Evolutionary conservation across 2,113 vertebrate genomes (phyloP).

Genomic region (Heterochromis multidens): DNA sequence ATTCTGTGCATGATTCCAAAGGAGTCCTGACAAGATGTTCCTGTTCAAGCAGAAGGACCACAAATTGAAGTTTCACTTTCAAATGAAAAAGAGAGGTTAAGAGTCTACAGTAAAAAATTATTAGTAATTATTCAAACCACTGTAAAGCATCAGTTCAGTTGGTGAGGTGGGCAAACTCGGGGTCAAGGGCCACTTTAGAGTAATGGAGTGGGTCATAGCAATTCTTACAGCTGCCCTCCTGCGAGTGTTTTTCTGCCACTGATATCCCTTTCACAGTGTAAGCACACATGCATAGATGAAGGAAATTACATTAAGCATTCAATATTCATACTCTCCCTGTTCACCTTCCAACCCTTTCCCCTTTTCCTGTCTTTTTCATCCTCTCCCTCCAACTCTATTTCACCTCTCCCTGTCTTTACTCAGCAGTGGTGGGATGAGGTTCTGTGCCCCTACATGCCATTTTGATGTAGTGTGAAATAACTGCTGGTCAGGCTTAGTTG

Average conservation of each 20-base stretch:
- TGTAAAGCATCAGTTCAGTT: neutral
- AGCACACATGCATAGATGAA: constrained; percentile 16
- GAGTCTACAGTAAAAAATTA: neutral
- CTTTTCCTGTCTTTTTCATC: neutral
- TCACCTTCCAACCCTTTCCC: constrained; percentile 30
- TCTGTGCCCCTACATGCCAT: constrained; percentile 40
- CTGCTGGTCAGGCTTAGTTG: constrained; percentile 24
- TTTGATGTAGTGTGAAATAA: constrained; percentile 69
- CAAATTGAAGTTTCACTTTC: neutral
- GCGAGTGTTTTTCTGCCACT: neutral
- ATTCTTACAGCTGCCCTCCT: neutral
- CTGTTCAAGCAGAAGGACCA: neutral
- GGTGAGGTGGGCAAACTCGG: neutral
- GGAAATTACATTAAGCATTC: constrained; percentile 59
- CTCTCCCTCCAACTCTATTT: neutral
- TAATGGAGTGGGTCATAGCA: neutral
- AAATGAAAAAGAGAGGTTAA: neutral
- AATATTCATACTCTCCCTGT: constrained; percentile 43
- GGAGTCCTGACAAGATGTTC: accelerated
- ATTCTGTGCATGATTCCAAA: neutral
- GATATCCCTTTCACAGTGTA: neutral
- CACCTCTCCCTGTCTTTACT: neutral
- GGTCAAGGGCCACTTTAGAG: neutral
- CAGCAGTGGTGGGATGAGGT: neutral
- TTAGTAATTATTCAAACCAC: constrained; percentile 5